Evolutionary conservation across 1,140 invertebrate genomes (phyloP).

Genomic region (Nasonia vitripennis): DNA sequence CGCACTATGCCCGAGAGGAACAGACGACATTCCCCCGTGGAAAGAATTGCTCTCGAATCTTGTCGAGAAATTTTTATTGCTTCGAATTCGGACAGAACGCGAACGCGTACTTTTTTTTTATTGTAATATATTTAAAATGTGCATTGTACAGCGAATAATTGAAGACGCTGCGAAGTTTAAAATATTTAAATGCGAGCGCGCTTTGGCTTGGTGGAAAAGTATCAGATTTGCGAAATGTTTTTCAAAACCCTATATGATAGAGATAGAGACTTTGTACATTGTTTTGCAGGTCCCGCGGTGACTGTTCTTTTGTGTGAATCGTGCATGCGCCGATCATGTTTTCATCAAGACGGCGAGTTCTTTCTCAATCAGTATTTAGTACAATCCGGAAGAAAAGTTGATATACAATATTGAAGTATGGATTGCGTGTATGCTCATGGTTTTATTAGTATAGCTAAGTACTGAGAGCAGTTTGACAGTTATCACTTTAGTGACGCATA

Average conservation of each 20-base stretch:
- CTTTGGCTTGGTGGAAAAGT: background rate
- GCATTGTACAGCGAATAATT: background rate
- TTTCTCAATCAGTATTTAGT: slow-evolving; percentile 32
- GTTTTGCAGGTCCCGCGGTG: background rate
- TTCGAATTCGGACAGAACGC: slow-evolving; percentile 10
- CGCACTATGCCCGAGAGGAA: background rate
- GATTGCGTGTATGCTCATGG: slow-evolving; percentile 50
- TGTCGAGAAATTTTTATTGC: background rate
- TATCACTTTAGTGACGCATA: background rate
- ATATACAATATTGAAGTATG: slow-evolving; percentile 51
- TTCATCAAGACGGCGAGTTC: background rate
- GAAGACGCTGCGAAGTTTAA: background rate
- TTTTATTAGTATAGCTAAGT: slow-evolving; percentile 24
- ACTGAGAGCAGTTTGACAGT: background rate
- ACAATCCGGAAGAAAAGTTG: slow-evolving; percentile 30
- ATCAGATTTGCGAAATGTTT: background rate
- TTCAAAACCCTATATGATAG: background rate
- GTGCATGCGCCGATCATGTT: background rate
- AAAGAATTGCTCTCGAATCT: background rate
- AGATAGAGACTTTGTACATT: background rate
- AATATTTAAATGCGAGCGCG: background rate
- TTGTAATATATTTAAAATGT: background rate
- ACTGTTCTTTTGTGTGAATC: background rate
- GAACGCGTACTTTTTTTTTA: background rate
- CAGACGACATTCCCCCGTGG: background rate